Conservation (phyloP, 1,140 invertebrate genomes). For the Cydia pomonella region DNA sequence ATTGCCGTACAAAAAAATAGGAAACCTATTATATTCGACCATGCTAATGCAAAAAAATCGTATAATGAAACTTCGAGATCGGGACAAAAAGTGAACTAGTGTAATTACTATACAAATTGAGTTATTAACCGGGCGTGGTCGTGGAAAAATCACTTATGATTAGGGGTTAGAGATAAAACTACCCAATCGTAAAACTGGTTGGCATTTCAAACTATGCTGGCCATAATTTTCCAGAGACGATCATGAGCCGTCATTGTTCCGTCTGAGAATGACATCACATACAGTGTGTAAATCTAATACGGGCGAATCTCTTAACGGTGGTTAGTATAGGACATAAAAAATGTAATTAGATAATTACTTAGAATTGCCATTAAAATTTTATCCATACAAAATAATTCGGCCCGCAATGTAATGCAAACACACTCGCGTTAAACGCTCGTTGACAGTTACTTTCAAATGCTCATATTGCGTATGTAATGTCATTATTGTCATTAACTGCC, state of each 20-base stretch:
- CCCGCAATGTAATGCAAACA: too few species aligned
- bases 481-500: too few species aligned
- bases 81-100: conserved; percentile 37
- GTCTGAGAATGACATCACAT: conserved; percentile 2
- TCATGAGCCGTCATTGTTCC: background rate
- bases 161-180: conserved; percentile 37
- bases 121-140: conserved; percentile 37
- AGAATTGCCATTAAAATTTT: too few species aligned
- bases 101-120: conserved; percentile 40
- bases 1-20: conserved; percentile 36
- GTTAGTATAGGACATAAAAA: too few species aligned
- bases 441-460: too few species aligned
- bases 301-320: too few species aligned
- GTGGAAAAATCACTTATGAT: conserved; percentile 38
- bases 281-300: too few species aligned
- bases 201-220: conserved; percentile 2
- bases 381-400: too few species aligned
- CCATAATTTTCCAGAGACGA: background rate
- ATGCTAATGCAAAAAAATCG: conserved; percentile 36
- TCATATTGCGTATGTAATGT: too few species aligned
- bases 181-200: background rate
- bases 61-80: conserved; percentile 33
- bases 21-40: conserved; percentile 36
- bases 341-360: too few species aligned
- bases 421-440: too few species aligned